Percentiles rank a stretch among this genome's conserved stretches.
Conservation (phyloP, 2,888 invertebrate species). For the Rhabditophanes sp. region DNA sequence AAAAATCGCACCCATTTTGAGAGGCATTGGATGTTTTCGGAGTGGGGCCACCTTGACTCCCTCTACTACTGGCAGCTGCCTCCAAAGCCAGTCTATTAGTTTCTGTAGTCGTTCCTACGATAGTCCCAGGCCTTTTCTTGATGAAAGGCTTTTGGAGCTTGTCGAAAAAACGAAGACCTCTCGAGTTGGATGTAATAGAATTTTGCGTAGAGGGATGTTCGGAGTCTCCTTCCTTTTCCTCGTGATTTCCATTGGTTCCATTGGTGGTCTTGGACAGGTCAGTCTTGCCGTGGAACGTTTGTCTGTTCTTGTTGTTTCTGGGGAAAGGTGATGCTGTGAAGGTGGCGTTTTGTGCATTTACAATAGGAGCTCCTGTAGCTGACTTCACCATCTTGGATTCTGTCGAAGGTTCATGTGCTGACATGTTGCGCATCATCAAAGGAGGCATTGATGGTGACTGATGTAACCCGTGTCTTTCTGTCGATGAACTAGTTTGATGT, state of each 20-base stretch:
- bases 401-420: too few species aligned
- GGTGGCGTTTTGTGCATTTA: not conserved
- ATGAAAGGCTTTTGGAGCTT: too few species aligned
- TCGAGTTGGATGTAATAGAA: too few species aligned
- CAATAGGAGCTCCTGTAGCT: slow-evolving; percentile 26
- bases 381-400: slow-evolving; percentile 35
- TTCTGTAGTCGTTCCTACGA: too few species aligned
- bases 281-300: slow-evolving; percentile 44
- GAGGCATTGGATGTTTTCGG: slow-evolving; percentile 1
- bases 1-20: too few species aligned
- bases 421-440: slow-evolving; percentile 25
- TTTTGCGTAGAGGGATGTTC: too few species aligned
- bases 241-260: slow-evolving; percentile 7
- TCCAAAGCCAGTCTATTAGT: too few species aligned
- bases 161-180: too few species aligned
- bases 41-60: slow-evolving; percentile 4
- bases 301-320: slow-evolving; percentile 36
- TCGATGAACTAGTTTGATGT: slow-evolving; percentile 4
- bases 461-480: slow-evolving; percentile 19
- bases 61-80: slow-evolving; percentile 1
- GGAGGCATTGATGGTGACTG: slow-evolving; percentile 42
- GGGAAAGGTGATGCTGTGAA: slow-evolving; percentile 14
- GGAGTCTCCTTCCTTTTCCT: slow-evolving; percentile 13
- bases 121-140: too few species aligned
- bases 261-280: too few species aligned